phyloP scores from a whole-genome alignment of 2,888 invertebrate species.

The Cerceris ruficornis region DNA sequence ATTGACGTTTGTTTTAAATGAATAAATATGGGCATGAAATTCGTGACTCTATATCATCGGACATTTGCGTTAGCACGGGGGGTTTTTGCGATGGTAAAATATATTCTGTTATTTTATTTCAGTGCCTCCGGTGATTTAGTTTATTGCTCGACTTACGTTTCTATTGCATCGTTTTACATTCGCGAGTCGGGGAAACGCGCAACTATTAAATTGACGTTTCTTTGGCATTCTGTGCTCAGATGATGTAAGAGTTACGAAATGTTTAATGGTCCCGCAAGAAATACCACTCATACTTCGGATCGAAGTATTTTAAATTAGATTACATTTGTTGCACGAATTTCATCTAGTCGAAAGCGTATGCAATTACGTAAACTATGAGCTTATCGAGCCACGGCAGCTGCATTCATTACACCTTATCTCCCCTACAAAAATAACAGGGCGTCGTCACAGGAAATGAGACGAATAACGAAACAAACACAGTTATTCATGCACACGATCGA shows the following conservation, averaged over 20 bases:
- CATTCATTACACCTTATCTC: conserved; percentile 32
- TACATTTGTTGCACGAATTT: conserved; percentile 4
- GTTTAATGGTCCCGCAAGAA: conserved; percentile 1
- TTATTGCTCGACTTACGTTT: conserved; percentile 52
- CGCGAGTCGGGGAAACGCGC: conserved; percentile 42
- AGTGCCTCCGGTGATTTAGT: conserved; percentile 47
- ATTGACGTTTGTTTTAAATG: neutral
- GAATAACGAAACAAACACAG: conserved; percentile 31
- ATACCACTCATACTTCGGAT: neutral
- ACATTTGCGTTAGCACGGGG: conserved; percentile 18
- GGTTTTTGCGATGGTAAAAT: conserved; percentile 28
- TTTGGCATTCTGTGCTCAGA: conserved; percentile 26
- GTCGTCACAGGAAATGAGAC: conserved; percentile 29
- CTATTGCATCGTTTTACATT: conserved; percentile 51
- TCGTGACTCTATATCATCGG: conserved; percentile 32
- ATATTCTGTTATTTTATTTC: conserved; percentile 47
- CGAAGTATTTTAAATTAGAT: neutral
- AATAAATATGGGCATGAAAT: neutral
- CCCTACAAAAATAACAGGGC: conserved; percentile 27
- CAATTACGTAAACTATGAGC: conserved; percentile 14
- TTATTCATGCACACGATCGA: conserved; percentile 6
- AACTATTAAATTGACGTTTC: conserved; percentile 59
- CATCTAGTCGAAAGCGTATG: conserved; percentile 18
- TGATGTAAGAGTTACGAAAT: conserved; percentile 16
- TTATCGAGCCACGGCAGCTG: conserved; percentile 22